A percentile compares a stretch with the other conserved stretches of the same genome.
Conservation (phyloP, 2,797 vertebrate genomes). For the Anableps anableps region DNA sequence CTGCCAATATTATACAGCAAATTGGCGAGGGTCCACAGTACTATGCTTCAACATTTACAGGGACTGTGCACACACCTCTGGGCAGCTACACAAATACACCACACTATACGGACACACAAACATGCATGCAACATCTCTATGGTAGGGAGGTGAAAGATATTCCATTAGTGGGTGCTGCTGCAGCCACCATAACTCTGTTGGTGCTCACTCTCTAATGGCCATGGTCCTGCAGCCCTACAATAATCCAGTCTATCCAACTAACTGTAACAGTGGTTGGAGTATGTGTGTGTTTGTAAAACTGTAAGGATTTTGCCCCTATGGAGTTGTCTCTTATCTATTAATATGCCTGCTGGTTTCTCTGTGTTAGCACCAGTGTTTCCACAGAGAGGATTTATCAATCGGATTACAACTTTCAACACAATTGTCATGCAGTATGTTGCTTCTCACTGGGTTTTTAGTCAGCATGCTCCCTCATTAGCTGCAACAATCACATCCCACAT, state of each 20-base stretch:
- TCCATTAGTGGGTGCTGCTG: conserved; percentile 64
- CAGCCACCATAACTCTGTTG: conserved; percentile 56
- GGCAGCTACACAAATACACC: neutral
- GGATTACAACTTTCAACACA: conserved; percentile 1
- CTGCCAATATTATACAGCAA: neutral
- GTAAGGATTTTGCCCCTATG: conserved; percentile 11
- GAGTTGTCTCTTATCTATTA: conserved; percentile 44
- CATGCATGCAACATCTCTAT: conserved; percentile 14
- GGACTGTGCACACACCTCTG: conserved; percentile 1
- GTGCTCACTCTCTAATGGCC: conserved; percentile 69
- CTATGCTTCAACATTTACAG: conserved; percentile 22
- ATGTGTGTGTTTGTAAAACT: conserved; percentile 17
- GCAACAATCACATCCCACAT: conserved; percentile 35
- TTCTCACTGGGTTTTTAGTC: conserved; percentile 19
- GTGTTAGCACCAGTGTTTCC: conserved; percentile 39
- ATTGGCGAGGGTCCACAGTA: neutral
- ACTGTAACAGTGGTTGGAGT: conserved; percentile 49
- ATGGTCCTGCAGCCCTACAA: conserved; percentile 53
- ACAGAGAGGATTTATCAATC: conserved; percentile 23
- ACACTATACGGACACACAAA: conserved; percentile 17
- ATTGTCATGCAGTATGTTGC: neutral
- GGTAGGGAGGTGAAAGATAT: conserved; percentile 43
- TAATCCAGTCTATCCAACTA: conserved; percentile 62
- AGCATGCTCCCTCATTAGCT: conserved; percentile 50
- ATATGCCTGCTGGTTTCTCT: conserved; percentile 29